Conservation (phyloP, 2,113 vertebrate genomes). For the Chloebia gouldiae region DNA sequence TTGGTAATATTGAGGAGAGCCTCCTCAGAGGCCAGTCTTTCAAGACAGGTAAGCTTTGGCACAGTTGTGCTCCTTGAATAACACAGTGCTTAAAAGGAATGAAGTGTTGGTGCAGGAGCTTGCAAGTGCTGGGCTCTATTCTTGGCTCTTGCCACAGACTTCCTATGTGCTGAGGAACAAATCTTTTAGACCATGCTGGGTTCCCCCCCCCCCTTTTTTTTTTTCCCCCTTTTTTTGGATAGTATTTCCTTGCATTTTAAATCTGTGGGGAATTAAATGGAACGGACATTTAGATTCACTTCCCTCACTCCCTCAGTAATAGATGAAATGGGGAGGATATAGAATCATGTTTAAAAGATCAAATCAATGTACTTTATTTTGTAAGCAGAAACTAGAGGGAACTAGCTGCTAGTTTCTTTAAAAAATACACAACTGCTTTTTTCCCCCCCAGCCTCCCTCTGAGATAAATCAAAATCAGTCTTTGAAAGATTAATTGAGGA, state of each 20-base stretch:
- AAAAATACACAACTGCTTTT: background rate
- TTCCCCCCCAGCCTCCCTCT: background rate
- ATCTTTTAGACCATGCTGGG: background rate
- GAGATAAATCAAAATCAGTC: conserved; percentile 46
- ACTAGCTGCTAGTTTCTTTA: background rate
- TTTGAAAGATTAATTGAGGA: conserved; percentile 39
- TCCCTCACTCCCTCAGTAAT: background rate
- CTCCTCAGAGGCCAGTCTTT: background rate
- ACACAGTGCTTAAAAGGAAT: background rate
- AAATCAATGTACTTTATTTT: conserved; percentile 52
- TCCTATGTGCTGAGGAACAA: conserved; percentile 9
- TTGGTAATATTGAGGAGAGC: background rate
- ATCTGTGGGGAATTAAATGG: conserved; percentile 35
- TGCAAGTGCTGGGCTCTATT: background rate
- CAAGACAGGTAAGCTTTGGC: background rate
- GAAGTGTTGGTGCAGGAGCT: background rate
- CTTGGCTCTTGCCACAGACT: conserved; percentile 38
- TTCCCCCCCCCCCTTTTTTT: background rate
- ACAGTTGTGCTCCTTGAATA: background rate
- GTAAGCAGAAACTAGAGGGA: conserved; percentile 16
- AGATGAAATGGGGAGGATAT: background rate
- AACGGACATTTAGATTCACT: background rate
- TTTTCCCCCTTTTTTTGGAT: background rate
- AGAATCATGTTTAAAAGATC: conserved; percentile 16
- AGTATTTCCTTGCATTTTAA: conserved; percentile 52